Percentiles rank a stretch among this genome's conserved stretches.
These are phyloP conservation scores for Mamestra configurata DNA, from an alignment of 1,140 invertebrate species.

Conservation along the genomic window DNA sequence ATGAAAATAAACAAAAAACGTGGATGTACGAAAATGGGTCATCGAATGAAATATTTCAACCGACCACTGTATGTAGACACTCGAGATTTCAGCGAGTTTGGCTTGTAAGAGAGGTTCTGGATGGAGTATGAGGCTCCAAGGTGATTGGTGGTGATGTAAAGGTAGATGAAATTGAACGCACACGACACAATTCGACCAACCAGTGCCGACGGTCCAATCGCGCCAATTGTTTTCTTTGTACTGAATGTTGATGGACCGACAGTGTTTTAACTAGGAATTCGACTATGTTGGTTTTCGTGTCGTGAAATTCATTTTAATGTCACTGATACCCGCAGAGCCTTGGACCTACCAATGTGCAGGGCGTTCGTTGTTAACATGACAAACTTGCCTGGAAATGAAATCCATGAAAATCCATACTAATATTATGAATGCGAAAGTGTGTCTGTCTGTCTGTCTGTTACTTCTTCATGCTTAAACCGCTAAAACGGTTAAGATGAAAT, in stretches of 20 bases:
- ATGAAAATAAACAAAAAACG: constrained; percentile 71
- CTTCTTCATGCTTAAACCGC: too few relatives aligned
- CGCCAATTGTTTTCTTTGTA: constrained; percentile 69
- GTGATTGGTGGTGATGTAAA: constrained; percentile 54
- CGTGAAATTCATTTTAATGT: constrained; percentile 24
- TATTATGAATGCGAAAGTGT: too few relatives aligned
- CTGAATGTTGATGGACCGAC: constrained; percentile 54
- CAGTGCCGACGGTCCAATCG: constrained; percentile 57
- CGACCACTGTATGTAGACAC: constrained; percentile 66
- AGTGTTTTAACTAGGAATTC: constrained; percentile 59
- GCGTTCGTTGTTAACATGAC: too few relatives aligned
- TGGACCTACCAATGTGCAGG: not conserved
- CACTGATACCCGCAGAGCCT: not conserved
- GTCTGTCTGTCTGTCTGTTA: too few relatives aligned
- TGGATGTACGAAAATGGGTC: constrained; percentile 78
- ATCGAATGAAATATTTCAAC: constrained; percentile 74
- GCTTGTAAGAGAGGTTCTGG: not conserved
- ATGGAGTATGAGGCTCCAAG: constrained; percentile 57
- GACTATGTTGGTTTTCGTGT: constrained; percentile 45
- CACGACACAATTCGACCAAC: constrained; percentile 68
- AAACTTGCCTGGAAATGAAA: too few relatives aligned
- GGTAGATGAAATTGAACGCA: constrained; percentile 58
- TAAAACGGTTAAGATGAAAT: too few relatives aligned
- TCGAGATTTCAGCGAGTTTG: constrained; percentile 50
- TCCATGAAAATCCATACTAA: too few relatives aligned